Conservation (phyloP, 2,113 vertebrate species). For the Morone chrysops region DNA sequence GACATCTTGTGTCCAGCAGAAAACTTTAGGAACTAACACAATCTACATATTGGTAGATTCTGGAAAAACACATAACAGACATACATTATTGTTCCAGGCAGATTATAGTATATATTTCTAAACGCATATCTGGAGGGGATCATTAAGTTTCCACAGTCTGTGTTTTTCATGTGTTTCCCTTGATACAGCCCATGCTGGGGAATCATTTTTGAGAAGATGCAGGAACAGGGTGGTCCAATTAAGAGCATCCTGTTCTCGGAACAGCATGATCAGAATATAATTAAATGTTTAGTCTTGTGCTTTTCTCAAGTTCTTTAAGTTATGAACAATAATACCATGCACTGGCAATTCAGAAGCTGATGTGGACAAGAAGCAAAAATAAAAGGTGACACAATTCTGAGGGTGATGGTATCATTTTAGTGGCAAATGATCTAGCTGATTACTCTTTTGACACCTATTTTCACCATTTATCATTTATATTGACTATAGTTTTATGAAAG, state of each 20-base stretch:
- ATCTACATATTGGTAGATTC: no score
- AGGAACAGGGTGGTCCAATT: slow-evolving; percentile 24
- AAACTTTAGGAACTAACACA: no score
- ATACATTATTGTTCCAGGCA: no score
- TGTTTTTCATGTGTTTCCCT: slow-evolving; percentile 38
- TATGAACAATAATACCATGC: neutral
- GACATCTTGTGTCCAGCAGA: no score
- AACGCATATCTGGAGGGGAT: no score
- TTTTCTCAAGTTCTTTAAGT: neutral
- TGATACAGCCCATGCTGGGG: slow-evolving; percentile 3
- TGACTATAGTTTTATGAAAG: neutral
- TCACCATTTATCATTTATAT: neutral
- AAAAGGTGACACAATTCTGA: slow-evolving; percentile 1
- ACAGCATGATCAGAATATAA: neutral
- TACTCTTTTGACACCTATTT: neutral
- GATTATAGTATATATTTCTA: no score
- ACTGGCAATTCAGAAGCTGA: no score
- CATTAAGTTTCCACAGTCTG: slow-evolving; percentile 7
- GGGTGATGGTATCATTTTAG: no score
- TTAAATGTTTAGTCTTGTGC: slow-evolving; percentile 13
- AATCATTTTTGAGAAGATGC: slow-evolving; percentile 9
- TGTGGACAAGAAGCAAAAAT: neutral
- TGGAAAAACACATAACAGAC: no score
- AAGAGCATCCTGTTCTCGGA: slow-evolving; percentile 40
- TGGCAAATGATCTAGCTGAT: neutral